A percentile compares a stretch with the other conserved stretches of the same genome.
Evolutionary conservation across 2,113 vertebrate species (phyloP).

Genomic region (Calidris pygmaea): DNA sequence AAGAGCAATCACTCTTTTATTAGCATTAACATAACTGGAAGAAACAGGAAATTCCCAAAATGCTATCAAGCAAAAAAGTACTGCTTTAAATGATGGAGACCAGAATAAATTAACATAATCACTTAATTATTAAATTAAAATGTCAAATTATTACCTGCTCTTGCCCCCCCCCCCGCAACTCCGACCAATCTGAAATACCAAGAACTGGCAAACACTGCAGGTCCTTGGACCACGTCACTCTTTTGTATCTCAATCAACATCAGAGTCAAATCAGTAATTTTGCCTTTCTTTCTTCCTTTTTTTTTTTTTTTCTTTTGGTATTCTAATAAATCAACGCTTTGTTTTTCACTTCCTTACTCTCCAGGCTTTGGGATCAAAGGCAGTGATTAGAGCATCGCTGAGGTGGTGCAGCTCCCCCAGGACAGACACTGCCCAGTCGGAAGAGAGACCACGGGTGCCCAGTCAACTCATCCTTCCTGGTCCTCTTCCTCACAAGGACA

Average conservation of each 20-base stretch:
- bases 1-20: background rate
- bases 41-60: background rate
- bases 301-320: background rate
- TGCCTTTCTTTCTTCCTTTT: background rate
- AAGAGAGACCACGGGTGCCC: background rate
- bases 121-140: background rate
- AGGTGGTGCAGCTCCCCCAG: background rate
- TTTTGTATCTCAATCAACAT: background rate
- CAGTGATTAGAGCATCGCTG: background rate
- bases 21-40: background rate
- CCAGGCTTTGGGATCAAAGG: background rate
- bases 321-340: background rate
- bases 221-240: background rate
- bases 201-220: background rate
- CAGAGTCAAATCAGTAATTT: background rate
- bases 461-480: background rate
- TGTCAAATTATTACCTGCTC: background rate
- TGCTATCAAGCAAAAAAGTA: background rate
- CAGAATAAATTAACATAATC: background rate
- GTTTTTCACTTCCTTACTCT: background rate
- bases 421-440: background rate
- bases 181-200: background rate
- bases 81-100: background rate
- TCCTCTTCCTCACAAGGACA: background rate
- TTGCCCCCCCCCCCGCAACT: fast-evolving